Percentiles rank a stretch among this genome's conserved stretches.
These are phyloP conservation scores for Pocillopora damicornis DNA, from an alignment of 64 coral and sea anemone genomes.

Conservation along the genomic window DNA sequence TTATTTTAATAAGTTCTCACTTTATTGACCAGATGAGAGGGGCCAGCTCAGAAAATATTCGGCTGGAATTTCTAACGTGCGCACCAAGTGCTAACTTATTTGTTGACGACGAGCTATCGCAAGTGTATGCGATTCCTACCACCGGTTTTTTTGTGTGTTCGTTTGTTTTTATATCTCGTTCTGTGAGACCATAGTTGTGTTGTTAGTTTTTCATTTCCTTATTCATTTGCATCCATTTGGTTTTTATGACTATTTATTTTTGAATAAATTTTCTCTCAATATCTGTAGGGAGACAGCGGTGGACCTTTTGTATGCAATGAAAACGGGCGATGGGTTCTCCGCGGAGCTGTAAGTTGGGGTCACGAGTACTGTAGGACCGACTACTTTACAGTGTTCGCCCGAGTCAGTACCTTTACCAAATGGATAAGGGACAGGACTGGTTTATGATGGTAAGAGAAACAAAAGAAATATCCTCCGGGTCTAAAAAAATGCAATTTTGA, in stretches of 20 bases:
- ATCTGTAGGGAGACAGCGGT: conserved; percentile 52
- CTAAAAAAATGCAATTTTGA: no score
- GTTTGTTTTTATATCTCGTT: no score
- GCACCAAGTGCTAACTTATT: no score
- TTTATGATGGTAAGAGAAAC: not conserved
- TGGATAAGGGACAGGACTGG: conserved; percentile 30
- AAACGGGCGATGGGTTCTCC: conserved; percentile 29
- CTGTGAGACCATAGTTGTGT: no score
- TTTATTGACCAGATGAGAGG: no score
- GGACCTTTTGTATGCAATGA: conserved; percentile 64
- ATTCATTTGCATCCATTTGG: not conserved
- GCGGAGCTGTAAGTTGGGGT: conserved; percentile 60
- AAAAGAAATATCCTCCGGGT: no score
- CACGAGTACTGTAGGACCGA: conserved; percentile 23
- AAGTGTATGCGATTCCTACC: no score
- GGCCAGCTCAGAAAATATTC: no score
- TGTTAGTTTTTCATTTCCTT: not conserved
- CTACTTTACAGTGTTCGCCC: conserved; percentile 38
- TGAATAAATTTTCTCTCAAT: not conserved
- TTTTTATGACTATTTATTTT: not conserved
- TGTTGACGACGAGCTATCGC: no score
- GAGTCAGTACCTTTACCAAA: conserved; percentile 53
- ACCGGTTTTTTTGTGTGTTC: no score
- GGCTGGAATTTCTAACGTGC: no score
- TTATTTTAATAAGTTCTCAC: no score